Evolutionary conservation across 1,140 invertebrate genomes (phyloP).

Genomic region (Saccostrea cuccullata): DNA sequence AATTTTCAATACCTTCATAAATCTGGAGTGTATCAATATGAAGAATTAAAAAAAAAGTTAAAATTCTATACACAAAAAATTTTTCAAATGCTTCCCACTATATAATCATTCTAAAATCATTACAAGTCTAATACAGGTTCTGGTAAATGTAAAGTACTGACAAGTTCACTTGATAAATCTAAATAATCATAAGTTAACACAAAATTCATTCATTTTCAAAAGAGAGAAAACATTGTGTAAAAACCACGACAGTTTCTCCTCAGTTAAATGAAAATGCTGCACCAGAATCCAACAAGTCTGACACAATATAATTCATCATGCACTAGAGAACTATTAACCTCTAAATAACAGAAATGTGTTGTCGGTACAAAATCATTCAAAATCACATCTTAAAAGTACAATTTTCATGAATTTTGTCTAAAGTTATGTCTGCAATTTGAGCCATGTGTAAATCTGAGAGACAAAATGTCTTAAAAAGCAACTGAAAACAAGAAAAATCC

Average conservation of each 20-base stretch:
- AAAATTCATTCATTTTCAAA: not conserved
- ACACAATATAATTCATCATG: not conserved
- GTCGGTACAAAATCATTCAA: conserved; percentile 16
- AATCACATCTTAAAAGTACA: conserved; percentile 10
- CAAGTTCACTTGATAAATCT: not conserved
- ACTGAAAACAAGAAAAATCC: conserved; percentile 3
- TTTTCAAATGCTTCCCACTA: too few species aligned
- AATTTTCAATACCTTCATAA: too few species aligned
- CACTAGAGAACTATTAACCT: not conserved
- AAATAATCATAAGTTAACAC: not conserved
- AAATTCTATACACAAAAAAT: too few species aligned
- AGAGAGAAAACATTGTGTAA: not conserved
- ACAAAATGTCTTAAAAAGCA: not conserved
- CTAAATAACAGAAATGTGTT: not conserved
- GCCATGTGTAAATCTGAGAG: not conserved
- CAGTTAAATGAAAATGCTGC: not conserved
- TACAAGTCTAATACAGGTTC: too few species aligned
- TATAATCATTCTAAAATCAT: too few species aligned
- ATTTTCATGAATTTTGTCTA: conserved; percentile 1
- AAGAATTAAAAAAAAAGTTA: too few species aligned
- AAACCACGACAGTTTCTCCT: not conserved
- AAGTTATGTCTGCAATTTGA: not conserved
- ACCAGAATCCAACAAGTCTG: not conserved
- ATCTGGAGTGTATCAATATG: too few species aligned
- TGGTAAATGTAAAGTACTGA: too few species aligned